phyloP scores from a whole-genome alignment of 2,113 vertebrate species.

The Chaenocephalus aceratus region DNA sequence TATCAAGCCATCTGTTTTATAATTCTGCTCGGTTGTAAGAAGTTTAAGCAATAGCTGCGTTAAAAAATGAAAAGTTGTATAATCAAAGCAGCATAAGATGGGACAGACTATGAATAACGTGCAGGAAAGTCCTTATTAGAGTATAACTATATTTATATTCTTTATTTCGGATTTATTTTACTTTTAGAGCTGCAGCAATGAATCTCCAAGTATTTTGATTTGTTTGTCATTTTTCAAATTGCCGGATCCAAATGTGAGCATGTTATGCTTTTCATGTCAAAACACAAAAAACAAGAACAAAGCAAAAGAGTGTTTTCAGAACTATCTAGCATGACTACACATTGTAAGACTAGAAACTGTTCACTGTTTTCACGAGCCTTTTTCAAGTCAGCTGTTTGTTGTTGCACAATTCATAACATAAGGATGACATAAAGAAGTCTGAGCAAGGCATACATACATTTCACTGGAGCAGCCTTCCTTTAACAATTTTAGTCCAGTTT shows the following conservation, averaged over 20 bases:
- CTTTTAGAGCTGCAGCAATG: background rate
- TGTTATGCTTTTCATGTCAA: too few species aligned
- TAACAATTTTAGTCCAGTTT: background rate
- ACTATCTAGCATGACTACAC: too few species aligned
- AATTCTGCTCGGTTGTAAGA: background rate
- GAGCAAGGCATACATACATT: background rate
- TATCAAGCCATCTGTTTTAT: conserved; percentile 3
- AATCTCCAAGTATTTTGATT: too few species aligned
- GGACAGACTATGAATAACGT: background rate
- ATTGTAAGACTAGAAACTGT: too few species aligned
- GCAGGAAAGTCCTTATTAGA: too few species aligned
- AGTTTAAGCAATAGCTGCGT: background rate
- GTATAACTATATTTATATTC: background rate
- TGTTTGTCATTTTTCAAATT: too few species aligned
- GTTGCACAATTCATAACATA: background rate
- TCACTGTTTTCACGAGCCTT: too few species aligned
- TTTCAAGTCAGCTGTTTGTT: background rate
- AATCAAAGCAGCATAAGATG: background rate
- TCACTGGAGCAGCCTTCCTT: background rate
- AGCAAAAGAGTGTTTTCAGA: too few species aligned
- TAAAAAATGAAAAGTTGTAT: background rate
- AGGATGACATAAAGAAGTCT: background rate
- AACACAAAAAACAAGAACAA: too few species aligned
- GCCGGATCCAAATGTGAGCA: too few species aligned
- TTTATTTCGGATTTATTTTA: background rate